Evolutionary conservation across 2,113 vertebrate species (phyloP).

Genomic region (Chloroceryle aenea): DNA sequence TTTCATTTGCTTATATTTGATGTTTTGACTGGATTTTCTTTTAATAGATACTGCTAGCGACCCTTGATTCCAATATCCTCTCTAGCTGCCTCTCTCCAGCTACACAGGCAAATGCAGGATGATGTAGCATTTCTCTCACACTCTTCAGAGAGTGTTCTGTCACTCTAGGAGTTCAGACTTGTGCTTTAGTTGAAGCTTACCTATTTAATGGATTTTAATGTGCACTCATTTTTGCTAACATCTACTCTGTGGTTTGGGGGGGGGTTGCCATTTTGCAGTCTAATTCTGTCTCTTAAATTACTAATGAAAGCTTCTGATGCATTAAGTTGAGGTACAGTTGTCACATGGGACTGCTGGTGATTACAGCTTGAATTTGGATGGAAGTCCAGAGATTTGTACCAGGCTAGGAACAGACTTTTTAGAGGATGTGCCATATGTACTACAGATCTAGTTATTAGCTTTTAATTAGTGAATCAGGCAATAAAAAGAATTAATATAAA

Average conservation of each 20-base stretch:
- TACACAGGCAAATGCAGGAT: neutral
- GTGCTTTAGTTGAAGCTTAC: neutral
- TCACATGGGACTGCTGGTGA: neutral
- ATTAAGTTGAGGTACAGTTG: neutral
- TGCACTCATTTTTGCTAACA: neutral
- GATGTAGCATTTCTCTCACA: conserved; percentile 25
- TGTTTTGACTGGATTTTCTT: neutral
- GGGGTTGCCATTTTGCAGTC: neutral
- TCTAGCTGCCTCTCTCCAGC: neutral
- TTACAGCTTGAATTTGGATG: neutral
- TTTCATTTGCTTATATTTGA: neutral
- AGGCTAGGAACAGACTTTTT: neutral
- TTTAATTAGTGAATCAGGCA: neutral
- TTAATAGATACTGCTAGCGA: neutral
- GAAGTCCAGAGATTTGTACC: neutral
- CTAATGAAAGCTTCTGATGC: neutral
- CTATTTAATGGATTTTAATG: neutral
- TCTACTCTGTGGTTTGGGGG: neutral
- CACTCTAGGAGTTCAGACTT: neutral
- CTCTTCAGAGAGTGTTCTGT: conserved; percentile 11
- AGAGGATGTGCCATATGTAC: neutral
- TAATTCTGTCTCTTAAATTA: neutral
- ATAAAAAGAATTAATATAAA: neutral
- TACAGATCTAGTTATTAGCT: neutral
- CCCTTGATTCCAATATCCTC: neutral